Evolutionary conservation across 2,797 vertebrate genomes (phyloP), one percentile per base, ranked within the genome.

Genomic region (Rhinichthys osculus): DNA sequence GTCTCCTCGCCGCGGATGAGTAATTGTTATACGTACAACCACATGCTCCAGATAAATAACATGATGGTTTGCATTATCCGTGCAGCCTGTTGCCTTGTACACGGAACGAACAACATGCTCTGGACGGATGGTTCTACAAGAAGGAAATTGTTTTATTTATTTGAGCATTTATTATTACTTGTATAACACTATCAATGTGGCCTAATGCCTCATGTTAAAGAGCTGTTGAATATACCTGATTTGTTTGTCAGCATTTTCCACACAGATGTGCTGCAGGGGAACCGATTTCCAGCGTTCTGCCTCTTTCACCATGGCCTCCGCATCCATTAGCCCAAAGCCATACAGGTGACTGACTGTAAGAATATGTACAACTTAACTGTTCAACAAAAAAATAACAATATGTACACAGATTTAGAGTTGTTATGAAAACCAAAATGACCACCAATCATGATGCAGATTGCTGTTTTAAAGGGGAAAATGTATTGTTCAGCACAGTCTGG

Each of bases 251-350:
- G 97, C 97, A 83, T 96, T 99, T 92, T 99, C 98, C 90, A 99
- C 97, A 90, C 98, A 99, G 90, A 99, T 94, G 35, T 98, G 98
- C 91, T 99, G 98, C 81, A 94, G 66, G 33, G 98, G 98, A n/a
- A 99, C 97, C 0, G 97, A 97, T 88, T 96, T 98, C 98, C 98
- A 99, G 88, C 95, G 96, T 92, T 98, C 98, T 0, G 98, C 98
- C 93, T 99, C 98, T 93, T 97, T 96, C 92, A 99, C 98, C 98
- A 99, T 99, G 44, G 98, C 98, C 94, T 99, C 98, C 0, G 98
- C 98, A 69, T 99, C 98, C 98, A 99, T 99, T 91, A 99, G 94
- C 86, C 98, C 98, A 89, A 99, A 99, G 90, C 98, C 98, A 82
- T 99, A 99, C 71, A 99, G 95, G 83, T 99, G 98, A 91, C 98